These are phyloP conservation scores for Pedetes capensis DNA, from an alignment of 2,113 vertebrate species.

Conservation along the genomic window DNA sequence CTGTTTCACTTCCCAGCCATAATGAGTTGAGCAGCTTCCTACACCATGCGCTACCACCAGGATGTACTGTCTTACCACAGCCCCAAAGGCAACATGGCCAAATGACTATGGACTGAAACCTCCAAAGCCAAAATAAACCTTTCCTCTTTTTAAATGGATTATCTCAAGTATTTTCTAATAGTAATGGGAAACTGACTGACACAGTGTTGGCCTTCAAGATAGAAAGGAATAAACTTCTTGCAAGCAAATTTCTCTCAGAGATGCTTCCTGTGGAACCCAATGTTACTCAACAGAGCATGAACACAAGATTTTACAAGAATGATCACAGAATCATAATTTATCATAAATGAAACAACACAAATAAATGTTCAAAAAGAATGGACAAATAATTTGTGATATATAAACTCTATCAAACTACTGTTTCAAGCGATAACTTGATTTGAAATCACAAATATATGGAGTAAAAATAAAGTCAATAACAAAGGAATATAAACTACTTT, in stretches of 20 bases:
- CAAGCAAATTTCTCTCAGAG: conserved; percentile 5
- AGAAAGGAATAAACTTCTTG: conserved; percentile 5
- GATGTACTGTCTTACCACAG: too few relatives aligned
- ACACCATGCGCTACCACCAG: too few relatives aligned
- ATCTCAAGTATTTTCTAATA: background rate
- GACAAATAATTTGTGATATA: background rate
- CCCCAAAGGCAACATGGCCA: background rate
- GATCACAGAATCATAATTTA: background rate
- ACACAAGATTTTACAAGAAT: background rate
- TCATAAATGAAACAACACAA: background rate
- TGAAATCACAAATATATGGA: background rate
- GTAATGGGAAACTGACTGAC: background rate
- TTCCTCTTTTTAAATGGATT: background rate
- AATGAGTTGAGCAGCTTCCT: background rate
- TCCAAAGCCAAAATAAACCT: background rate
- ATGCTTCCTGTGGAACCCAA: background rate
- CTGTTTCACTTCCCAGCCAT: background rate
- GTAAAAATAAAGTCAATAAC: background rate
- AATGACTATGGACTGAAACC: background rate
- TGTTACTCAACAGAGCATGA: background rate
- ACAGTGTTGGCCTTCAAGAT: background rate
- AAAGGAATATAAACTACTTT: background rate
- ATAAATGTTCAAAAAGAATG: background rate
- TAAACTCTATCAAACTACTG: background rate
- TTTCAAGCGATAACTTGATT: background rate